Percentiles rank a stretch among this genome's conserved stretches.
Conservation (phyloP, 2,797 vertebrate species). For the Neoniphon sammara region DNA sequence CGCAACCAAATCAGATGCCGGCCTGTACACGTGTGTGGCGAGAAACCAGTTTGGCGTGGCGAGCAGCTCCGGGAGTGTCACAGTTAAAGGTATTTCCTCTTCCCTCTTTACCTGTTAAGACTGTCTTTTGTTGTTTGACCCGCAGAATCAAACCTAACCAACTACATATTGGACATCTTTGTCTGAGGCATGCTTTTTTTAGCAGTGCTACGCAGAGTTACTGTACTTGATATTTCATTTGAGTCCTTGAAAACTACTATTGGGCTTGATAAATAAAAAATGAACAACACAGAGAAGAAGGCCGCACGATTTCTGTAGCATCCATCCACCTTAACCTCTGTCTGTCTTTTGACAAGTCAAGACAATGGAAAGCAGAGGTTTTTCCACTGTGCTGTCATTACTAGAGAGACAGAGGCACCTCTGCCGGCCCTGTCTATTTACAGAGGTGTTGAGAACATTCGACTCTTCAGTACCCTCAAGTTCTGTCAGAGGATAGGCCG, state of each 20-base stretch:
- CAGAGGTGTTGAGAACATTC: slow-evolving; percentile 57
- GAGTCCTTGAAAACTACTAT: slow-evolving; percentile 26
- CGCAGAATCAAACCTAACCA: slow-evolving; percentile 16
- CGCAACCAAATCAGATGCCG: slow-evolving; percentile 89
- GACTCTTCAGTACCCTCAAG: slow-evolving; percentile 25
- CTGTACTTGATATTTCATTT: slow-evolving; percentile 39
- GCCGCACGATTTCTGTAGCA: slow-evolving; percentile 28
- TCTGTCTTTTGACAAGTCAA: slow-evolving; percentile 17
- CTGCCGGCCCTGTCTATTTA: slow-evolving; percentile 52
- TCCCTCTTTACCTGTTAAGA: slow-evolving; percentile 33
- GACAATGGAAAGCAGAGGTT: neutral
- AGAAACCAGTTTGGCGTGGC: slow-evolving; percentile 94
- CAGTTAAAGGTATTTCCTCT: slow-evolving; percentile 92
- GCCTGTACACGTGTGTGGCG: slow-evolving; percentile 92
- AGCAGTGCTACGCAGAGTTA: slow-evolving; percentile 3
- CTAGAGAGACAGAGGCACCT: slow-evolving; percentile 34
- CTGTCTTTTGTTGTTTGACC: slow-evolving; percentile 32
- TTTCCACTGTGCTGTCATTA: slow-evolving; percentile 31
- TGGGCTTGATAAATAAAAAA: slow-evolving; percentile 54
- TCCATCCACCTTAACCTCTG: slow-evolving; percentile 8
- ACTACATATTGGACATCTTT: slow-evolving; percentile 19
- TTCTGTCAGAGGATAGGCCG: slow-evolving; percentile 44
- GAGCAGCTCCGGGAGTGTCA: slow-evolving; percentile 91
- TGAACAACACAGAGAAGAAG: slow-evolving; percentile 11
- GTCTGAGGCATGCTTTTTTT: slow-evolving; percentile 38